Evolutionary conservation across 2,113 vertebrate species (phyloP).

Genomic region (human (Homo sapiens)): DNA sequence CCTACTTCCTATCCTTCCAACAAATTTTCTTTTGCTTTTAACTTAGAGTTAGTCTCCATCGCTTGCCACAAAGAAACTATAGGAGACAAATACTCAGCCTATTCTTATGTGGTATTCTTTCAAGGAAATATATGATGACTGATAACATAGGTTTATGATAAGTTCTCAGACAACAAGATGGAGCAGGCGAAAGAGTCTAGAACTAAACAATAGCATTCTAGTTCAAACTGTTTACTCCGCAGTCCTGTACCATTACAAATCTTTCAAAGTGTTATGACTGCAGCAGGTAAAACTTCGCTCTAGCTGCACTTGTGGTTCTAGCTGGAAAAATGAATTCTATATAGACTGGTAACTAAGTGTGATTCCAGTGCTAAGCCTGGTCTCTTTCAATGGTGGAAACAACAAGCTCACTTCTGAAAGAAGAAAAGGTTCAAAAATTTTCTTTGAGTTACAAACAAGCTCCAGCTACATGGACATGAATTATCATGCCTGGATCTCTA

Average conservation of each 20-base stretch:
- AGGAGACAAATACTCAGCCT: background rate
- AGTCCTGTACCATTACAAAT: background rate
- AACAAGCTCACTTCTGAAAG: background rate
- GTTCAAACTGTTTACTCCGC: background rate
- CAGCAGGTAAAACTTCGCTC: too few relatives aligned
- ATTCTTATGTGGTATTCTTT: background rate
- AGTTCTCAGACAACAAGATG: background rate
- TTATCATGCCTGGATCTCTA: background rate
- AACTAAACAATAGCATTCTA: background rate
- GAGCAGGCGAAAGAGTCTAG: background rate
- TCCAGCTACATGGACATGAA: background rate
- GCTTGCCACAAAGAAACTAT: background rate
- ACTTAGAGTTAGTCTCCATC: background rate
- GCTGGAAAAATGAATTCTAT: background rate
- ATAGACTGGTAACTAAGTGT: background rate
- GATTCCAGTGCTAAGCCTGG: background rate
- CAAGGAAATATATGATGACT: background rate
- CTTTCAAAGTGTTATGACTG: background rate
- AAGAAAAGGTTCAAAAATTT: background rate
- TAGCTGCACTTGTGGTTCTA: background rate
- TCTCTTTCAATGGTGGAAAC: background rate
- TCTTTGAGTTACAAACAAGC: background rate
- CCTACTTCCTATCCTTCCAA: background rate
- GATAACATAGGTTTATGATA: background rate
- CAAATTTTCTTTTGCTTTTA: background rate